These are phyloP conservation scores for Telmatochromis brichardi DNA, from an alignment of 2,113 vertebrate species.

Conservation along the genomic window DNA sequence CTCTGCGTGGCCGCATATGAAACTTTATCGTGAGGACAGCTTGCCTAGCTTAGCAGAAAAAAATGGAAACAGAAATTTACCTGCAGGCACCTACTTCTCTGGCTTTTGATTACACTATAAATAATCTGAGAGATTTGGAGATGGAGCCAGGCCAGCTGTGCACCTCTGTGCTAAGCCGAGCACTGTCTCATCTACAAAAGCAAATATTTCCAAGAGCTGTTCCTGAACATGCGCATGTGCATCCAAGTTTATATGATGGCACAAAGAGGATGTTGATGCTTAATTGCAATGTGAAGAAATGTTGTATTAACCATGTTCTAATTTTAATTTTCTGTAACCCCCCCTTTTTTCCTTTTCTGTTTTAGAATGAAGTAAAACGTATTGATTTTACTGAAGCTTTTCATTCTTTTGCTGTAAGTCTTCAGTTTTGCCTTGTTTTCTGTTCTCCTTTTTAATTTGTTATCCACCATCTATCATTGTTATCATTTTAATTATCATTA, in stretches of 20 bases:
- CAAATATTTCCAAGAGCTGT: neutral
- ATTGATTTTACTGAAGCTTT: constrained; percentile 82
- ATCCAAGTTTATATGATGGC: neutral
- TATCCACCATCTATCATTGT: constrained; percentile 33
- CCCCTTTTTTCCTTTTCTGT: constrained; percentile 63
- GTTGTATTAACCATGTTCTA: constrained; percentile 65
- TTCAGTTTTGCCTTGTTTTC: constrained; percentile 70
- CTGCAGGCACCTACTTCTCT: neutral
- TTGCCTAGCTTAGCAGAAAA: neutral
- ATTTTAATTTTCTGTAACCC: constrained; percentile 66
- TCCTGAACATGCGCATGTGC: neutral
- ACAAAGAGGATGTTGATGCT: constrained; percentile 18
- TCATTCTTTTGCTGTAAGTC: constrained; percentile 83
- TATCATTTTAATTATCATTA: constrained; percentile 39
- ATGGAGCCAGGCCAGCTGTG: neutral
- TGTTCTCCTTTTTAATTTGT: constrained; percentile 57
- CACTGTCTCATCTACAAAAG: neutral
- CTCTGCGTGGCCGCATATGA: neutral
- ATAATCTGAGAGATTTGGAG: neutral
- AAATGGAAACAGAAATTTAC: neutral
- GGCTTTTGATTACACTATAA: neutral
- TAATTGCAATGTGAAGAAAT: constrained; percentile 54
- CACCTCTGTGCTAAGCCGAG: neutral
- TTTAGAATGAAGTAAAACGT: constrained; percentile 82
- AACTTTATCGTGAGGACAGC: neutral